Base-by-base conservation (phyloP, 2,797 vertebrate genomes). In the Lepidocolaptes lacrymiger region DNA sequence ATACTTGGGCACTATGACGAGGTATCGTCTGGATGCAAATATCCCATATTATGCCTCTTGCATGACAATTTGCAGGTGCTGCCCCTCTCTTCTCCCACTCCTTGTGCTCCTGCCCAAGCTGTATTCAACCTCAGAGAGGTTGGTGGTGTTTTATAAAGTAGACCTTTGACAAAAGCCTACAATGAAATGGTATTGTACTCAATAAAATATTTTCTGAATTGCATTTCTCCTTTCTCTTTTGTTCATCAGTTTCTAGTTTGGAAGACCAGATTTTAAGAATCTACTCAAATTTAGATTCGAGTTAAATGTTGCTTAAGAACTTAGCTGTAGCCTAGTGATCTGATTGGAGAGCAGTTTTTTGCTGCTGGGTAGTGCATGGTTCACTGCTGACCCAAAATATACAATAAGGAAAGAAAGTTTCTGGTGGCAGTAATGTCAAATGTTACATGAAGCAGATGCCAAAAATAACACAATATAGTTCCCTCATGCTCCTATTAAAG, bases 121-220 rank as follows among this genome's bases (percentile, higher is more conserved):
- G 83, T 86, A 88, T 96, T 96, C 96, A 96, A 78, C 94, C 92
- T 96, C 95, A 96, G 93, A 94, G 96, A 97, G 95, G 95, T 86
- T 88, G 85, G 66, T 59, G 16, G 41, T 95, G 83, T 96, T 95
- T 96, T 95, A 93, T 94, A 96, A 91, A 79, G 54, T 55, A 88
- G 71, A 89, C 34, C 72, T 95, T 91, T 91, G 71, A 75, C 0
- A 2, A 92, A 85, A 93, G 20, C 80, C 88, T 94, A 88, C 39
- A 68, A 92, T 26, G 37, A 95, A 93, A 91, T 66, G 56, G 49
- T 94, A 90, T 95, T 94, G 74, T 96, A 96, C 71, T 97, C 92
- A 97, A 97, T 97, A 97, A 97, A 97, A 82, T 96, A 96, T 97
- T 97, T 97, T 96, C 79, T 90, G 80, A 95, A 85, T 82, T 90